A percentile compares a stretch with the other conserved stretches of the same genome.
Evolutionary conservation across 2,888 invertebrate species (phyloP).

Genomic region (Sphaeridia pumilis): DNA sequence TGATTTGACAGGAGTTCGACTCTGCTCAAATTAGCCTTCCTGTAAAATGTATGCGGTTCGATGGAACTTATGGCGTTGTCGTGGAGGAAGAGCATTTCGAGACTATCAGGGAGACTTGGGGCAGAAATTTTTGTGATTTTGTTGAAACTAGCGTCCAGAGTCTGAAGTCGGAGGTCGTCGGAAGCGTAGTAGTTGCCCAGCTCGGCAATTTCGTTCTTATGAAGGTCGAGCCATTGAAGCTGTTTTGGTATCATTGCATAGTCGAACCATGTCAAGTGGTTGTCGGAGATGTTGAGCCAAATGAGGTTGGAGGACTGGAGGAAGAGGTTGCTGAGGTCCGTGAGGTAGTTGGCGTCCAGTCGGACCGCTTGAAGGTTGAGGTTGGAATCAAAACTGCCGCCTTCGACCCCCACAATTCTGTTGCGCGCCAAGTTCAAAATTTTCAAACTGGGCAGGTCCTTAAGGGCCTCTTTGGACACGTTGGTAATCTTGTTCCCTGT

Average conservation of each 20-base stretch:
- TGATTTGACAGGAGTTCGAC: conserved; percentile 71
- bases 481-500: conserved; percentile 78
- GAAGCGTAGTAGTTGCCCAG: conserved; percentile 75
- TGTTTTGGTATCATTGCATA: conserved; percentile 73
- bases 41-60: conserved; percentile 75
- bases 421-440: conserved; percentile 81
- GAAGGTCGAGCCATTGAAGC: conserved; percentile 73
- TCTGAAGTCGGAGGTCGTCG: conserved; percentile 63
- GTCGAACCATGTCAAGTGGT: conserved; percentile 66
- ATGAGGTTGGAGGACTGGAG: conserved; percentile 67
- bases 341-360: conserved; percentile 67
- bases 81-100: conserved; percentile 63
- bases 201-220: conserved; percentile 68
- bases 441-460: conserved; percentile 66
- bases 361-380: conserved; percentile 71
- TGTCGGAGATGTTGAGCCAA: conserved; percentile 85
- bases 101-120: conserved; percentile 69
- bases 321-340: conserved; percentile 71
- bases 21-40: conserved; percentile 68
- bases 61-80: conserved; percentile 71
- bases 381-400: conserved; percentile 67
- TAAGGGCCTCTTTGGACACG: conserved; percentile 65
- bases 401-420: conserved; percentile 62
- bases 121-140: conserved; percentile 67
- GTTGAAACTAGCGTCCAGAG: conserved; percentile 72